Evolutionary conservation across 2,113 vertebrate genomes (phyloP), one percentile per base, ranked within the genome.

Genomic region (Stigmatopora argus): DNA sequence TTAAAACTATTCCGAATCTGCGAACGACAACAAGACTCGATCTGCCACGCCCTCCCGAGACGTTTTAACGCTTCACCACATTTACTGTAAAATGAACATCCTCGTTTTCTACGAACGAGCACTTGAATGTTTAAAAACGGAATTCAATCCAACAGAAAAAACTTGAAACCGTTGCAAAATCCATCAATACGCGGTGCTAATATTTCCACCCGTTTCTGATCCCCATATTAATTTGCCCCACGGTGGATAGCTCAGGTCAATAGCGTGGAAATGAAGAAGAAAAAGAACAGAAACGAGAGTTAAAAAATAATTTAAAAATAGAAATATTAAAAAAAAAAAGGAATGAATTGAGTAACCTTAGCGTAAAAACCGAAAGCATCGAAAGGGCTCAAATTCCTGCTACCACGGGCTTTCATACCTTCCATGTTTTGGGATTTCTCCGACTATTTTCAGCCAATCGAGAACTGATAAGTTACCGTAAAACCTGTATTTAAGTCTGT

Each of bases 371-470:
- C 52, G 51, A 53, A 21, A 19, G 51, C 19, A 64, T 61, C 51
- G 65, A 71, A 79, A 75, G 62, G 79, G 71, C 74, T 81, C 62
- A 67, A 67, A 62, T 35, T 62, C 14, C 31, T 69, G 49, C 72
- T 57, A 48, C 19, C 68, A 62, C 52, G 47, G 62, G 61, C 52
- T 52, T 46, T 38, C 52, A 31, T 46, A 51, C 35, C 19, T 65
- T 56, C 52, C 38, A 65, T 55, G 14, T 62, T 62, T 72, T 47
- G 46, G 68, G 21, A 13, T 58, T 48, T 72, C 64, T 73, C 64
- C 48, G 62, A 77, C 44, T 21, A 3, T 55, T 41, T 68, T 55
- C 23, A 75, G 59, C 52, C 61, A 35, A 69, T 63, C 34, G 68
- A 70, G 3, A 67, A 56, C 61, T 13, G 19, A n/a, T 17, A 47